Evolutionary conservation across 2,113 vertebrate genomes (phyloP), one percentile per base, ranked within the genome.

Genomic region (Nannobrachium achirus): DNA sequence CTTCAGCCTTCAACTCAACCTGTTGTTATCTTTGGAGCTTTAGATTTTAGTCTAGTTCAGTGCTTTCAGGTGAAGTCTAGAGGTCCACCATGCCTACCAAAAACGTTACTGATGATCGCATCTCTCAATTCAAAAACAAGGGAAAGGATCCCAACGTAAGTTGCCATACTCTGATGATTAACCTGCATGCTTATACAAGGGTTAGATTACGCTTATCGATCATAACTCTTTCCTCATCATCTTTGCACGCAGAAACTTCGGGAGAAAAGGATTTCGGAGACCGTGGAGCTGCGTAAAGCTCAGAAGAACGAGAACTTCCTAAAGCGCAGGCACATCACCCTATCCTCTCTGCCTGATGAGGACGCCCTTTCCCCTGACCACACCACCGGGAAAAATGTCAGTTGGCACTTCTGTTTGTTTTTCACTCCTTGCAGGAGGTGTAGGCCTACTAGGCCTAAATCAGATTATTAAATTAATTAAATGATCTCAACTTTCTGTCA

Each of bases 81-180:
- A 55, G 14, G 2, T 8, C 48, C 82, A 84, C 48, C 45, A 97
- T 98, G 95, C 76, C 93, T 0, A 75, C 82, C 8, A 70, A 40
- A 39, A 86, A 85, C 0, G 57, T 86, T 46, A 69, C 71, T 0
- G 69, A 76, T 0, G 80, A 92, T 62, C 89, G 93, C 10, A 33
- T 93, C 87, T 89, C 45, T 11, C 90, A 92, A 55, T 98, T 96
- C 78, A 99, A 99, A 73, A 96, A 97, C 76, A 93, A 91, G 63
- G 95, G 95, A 62, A 98, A 95, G 84, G 91, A 95, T 0, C 33
- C 78, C 0, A 73, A 78, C 0, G 96, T 98, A 81, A 93, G 95
- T 86, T 19, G 0, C 1, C 18, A 25, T 55, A n/a, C n/a, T n/a
- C n/a, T n/a, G n/a, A 0, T n/a, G n/a, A 15, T n/a, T 2, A 45